Conservation (phyloP, 2,888 invertebrate species). For the Tipula confusa region DNA sequence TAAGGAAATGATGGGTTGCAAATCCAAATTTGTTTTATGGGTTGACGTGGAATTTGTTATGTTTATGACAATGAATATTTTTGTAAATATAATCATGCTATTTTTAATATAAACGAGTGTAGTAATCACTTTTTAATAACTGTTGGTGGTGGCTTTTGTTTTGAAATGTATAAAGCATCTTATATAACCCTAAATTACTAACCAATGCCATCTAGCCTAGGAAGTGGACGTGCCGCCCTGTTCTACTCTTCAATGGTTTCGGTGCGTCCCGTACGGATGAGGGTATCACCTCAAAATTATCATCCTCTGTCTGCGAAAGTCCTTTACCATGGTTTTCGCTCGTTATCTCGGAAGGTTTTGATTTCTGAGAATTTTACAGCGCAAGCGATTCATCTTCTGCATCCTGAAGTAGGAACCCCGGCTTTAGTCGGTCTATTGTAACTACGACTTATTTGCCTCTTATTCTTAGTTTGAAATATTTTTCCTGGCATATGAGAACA, state of each 20-base stretch:
- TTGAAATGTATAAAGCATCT: too few relatives aligned
- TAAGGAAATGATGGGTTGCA: neutral
- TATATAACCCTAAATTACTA: too few relatives aligned
- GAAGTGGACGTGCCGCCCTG: too few relatives aligned
- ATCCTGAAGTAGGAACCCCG: neutral
- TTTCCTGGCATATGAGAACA: too few relatives aligned
- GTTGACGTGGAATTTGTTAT: neutral
- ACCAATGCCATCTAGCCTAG: too few relatives aligned
- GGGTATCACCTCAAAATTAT: too few relatives aligned
- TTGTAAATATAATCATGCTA: neutral
- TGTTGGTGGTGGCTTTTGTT: neutral
- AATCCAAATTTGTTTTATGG: constrained; percentile 6
- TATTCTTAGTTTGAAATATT: neutral
- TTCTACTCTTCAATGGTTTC: too few relatives aligned
- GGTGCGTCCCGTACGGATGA: too few relatives aligned
- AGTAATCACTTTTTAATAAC: neutral
- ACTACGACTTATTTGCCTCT: neutral
- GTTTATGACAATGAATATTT: neutral
- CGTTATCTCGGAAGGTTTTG: neutral
- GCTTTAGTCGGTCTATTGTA: neutral
- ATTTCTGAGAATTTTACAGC: neutral
- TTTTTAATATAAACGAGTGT: neutral
- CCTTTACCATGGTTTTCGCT: too few relatives aligned
- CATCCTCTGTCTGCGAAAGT: too few relatives aligned
- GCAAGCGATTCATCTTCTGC: neutral